Evolutionary conservation across 2,888 invertebrate genomes (phyloP).

Genomic region (Noctua pronuba): DNA sequence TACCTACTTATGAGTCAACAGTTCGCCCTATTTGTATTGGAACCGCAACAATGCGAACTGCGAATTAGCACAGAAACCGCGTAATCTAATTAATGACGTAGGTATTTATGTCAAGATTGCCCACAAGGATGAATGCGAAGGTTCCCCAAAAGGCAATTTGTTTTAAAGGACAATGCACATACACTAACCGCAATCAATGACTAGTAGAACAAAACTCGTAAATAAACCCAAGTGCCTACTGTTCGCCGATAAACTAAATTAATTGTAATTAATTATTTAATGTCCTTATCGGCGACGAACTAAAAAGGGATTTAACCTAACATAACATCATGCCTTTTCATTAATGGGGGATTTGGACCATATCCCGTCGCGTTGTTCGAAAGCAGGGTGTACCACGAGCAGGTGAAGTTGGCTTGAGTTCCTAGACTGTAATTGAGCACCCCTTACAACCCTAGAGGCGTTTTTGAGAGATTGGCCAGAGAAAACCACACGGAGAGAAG

Average conservation of each 20-base stretch:
- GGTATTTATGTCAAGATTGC: constrained; percentile 52
- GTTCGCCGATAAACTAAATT: background rate
- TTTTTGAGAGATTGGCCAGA: no score
- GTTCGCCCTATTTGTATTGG: constrained; percentile 22
- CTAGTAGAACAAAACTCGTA: constrained; percentile 6
- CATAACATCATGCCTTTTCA: background rate
- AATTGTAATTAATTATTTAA: background rate
- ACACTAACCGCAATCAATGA: constrained; percentile 11
- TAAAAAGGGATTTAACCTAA: background rate
- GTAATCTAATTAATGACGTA: constrained; percentile 44
- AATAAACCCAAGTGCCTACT: background rate
- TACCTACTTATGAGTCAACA: constrained; percentile 36
- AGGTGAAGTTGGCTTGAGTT: no score
- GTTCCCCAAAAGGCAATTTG: background rate
- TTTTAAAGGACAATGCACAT: background rate
- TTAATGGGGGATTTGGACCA: no score
- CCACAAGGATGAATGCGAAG: constrained; percentile 3
- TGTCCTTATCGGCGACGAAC: background rate
- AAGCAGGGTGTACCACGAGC: no score
- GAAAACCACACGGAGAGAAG: no score
- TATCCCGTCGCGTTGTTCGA: no score
- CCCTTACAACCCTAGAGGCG: no score
- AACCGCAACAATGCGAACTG: constrained; percentile 29
- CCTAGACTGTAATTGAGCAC: no score
- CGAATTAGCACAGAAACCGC: constrained; percentile 54